Conservation (phyloP, 1,140 invertebrate species). For the Sweltsa coloradensis region DNA sequence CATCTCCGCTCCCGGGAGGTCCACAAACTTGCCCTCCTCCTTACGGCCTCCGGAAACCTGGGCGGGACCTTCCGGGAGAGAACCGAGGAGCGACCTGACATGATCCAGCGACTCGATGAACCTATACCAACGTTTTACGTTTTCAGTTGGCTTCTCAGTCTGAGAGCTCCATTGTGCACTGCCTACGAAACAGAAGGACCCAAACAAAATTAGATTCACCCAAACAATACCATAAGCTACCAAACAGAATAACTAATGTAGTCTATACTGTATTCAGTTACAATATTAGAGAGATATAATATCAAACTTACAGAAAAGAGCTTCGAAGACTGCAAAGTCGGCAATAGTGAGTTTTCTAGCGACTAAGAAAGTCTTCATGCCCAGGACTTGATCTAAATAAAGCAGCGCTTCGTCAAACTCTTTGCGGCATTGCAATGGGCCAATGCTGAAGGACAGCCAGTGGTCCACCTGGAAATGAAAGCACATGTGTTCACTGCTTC, state of each 20-base stretch:
- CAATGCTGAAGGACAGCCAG: constrained; percentile 67
- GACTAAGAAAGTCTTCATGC: constrained; percentile 65
- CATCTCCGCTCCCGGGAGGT: constrained; percentile 89
- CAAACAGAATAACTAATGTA: too few species aligned
- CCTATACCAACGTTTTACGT: constrained; percentile 60
- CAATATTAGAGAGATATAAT: too few species aligned
- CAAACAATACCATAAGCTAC: too few species aligned
- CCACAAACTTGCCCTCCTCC: constrained; percentile 91
- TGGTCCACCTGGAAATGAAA: constrained; percentile 52
- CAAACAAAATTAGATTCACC: too few species aligned
- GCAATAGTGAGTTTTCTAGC: constrained; percentile 69
- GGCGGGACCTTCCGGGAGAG: constrained; percentile 38
- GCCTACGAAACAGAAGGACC: too few species aligned
- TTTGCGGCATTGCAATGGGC: constrained; percentile 36
- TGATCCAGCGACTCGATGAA: constrained; percentile 43
- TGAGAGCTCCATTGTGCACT: constrained; percentile 25
- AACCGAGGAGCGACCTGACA: constrained; percentile 39
- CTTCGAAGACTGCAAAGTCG: constrained; percentile 71
- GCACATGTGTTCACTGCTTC: too few species aligned
- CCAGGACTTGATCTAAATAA: constrained; percentile 62
- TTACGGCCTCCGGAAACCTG: constrained; percentile 29
- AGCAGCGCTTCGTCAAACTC: constrained; percentile 47
- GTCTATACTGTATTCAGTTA: too few species aligned
- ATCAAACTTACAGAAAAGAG: constrained; percentile 40
- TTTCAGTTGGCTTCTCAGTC: constrained; percentile 38